Conservation (phyloP, 2,113 vertebrate species). For the Hystrix brachyura region DNA sequence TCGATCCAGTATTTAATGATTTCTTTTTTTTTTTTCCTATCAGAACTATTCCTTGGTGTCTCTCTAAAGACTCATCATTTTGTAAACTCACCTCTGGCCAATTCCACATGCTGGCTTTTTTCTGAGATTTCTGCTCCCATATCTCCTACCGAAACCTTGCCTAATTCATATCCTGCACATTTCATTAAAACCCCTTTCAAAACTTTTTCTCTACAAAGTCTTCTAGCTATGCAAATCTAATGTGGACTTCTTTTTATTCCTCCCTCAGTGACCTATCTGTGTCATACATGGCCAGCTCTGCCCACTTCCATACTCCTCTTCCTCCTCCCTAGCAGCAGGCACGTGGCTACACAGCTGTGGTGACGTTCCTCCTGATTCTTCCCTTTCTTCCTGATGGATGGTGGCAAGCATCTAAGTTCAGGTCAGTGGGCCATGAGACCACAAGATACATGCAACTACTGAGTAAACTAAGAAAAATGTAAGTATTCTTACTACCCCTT, state of each 20-base stretch:
- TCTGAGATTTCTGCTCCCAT: not conserved
- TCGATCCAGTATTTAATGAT: not conserved
- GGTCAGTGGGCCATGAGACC: not conserved
- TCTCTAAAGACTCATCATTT: constrained; percentile 27
- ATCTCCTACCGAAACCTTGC: constrained; percentile 5
- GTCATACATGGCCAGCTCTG: not conserved
- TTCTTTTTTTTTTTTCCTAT: constrained; percentile 23
- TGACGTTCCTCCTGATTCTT: not conserved
- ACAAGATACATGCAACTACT: not conserved
- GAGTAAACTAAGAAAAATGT: not conserved
- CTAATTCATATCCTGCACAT: not conserved
- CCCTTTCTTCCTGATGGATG: not conserved
- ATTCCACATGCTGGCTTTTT: not conserved
- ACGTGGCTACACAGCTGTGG: not conserved
- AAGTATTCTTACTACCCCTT: not conserved
- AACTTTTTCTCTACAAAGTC: not conserved
- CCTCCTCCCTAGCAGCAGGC: not conserved
- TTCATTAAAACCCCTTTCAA: constrained; percentile 37
- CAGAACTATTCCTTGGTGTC: not conserved
- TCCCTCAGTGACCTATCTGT: not conserved
- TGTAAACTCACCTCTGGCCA: not conserved
- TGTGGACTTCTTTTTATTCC: not conserved
- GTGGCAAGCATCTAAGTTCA: not conserved
- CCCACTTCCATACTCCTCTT: not conserved
- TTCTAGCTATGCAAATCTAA: not conserved